Base-by-base conservation (phyloP, 2,888 invertebrate genomes). In the Archips crataeganus region DNA sequence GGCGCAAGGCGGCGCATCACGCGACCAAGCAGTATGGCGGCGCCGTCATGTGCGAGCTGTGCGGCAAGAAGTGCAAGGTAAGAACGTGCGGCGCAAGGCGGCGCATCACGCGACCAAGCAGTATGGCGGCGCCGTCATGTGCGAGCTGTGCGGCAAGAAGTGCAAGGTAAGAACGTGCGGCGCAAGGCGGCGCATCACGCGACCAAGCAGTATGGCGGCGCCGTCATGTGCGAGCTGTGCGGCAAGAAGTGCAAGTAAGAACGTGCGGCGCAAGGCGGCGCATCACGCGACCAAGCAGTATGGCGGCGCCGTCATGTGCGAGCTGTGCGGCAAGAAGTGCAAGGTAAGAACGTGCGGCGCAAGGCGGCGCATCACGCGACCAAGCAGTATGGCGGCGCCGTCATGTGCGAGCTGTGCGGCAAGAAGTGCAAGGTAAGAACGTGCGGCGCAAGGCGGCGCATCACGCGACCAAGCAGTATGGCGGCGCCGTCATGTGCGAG, bases 341-440 rank as follows among this genome's bases (percentile, higher is more conserved):
- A 65, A 6, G 66, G 67, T 62, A 65, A 67, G 57, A 32, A 36
- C 23, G 66, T 67, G 32, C 32, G 74, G 1, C 32, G 54, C 8
- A 74, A 70, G 61, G 70, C 70, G 8, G 42, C 70, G 13, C 61
- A 65, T 45, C 74, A 60, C 54, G 61, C 65, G 36, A 45, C 47
- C 11, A 39, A 42, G 13, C 73, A 73, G 42, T 61, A 61, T 36
- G 70, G 65, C 11, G 71, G 66, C 3, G 57, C 45, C 9, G 66
- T 67, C 66, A 71, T 74, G 66, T 74, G 74, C 74, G 74, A 74
- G 71, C 70, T 74, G 23, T 74, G 74, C 74, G 74, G 74, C 10
- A 70, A 71, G 57, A 23, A 60, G 32, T 71, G 1, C 74, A 65
- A 6, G 66, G 67, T 62, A 65, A 67, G 57, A 32, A 36, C 23